These are phyloP conservation scores for Gisinianus flammeolus DNA, from an alignment of 2,888 invertebrate genomes.

Conservation along the genomic window DNA sequence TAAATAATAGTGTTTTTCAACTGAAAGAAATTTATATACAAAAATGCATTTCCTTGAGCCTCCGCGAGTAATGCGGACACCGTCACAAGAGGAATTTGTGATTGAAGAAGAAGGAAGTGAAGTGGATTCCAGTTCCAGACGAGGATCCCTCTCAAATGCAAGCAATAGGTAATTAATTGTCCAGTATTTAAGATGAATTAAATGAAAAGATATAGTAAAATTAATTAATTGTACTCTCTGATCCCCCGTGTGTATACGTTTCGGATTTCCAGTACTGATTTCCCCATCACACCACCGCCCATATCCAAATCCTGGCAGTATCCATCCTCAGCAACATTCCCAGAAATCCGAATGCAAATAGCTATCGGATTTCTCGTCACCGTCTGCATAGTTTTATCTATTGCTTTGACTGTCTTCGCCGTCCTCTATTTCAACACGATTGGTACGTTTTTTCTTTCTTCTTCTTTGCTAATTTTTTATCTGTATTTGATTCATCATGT, in stretches of 20 bases:
- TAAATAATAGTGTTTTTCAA: not conserved
- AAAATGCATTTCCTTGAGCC: slow-evolving; percentile 34
- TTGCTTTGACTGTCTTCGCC: slow-evolving; percentile 40
- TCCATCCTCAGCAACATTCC: not conserved
- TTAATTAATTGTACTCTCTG: too few relatives aligned
- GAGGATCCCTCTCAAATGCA: slow-evolving; percentile 9
- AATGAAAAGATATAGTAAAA: too few relatives aligned
- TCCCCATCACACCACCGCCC: slow-evolving; percentile 2
- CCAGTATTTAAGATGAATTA: too few relatives aligned
- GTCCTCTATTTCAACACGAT: slow-evolving; percentile 50
- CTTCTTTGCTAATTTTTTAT: not conserved
- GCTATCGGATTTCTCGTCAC: slow-evolving; percentile 23
- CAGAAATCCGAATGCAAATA: not conserved
- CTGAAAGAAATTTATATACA: too few relatives aligned
- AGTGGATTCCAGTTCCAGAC: not conserved
- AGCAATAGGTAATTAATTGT: slow-evolving; percentile 8
- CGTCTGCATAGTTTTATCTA: slow-evolving; percentile 40
- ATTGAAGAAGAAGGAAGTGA: slow-evolving; percentile 19
- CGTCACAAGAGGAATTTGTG: slow-evolving; percentile 32
- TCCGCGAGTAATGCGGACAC: slow-evolving; percentile 18
- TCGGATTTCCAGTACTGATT: slow-evolving; percentile 11
- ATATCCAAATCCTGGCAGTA: slow-evolving; percentile 3
- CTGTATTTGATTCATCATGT: too few relatives aligned
- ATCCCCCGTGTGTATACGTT: too few relatives aligned
- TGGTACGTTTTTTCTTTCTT: slow-evolving; percentile 41